These are phyloP conservation scores for Drosophila varians DNA, from an alignment of 1,140 invertebrate genomes.

Conservation along the genomic window DNA sequence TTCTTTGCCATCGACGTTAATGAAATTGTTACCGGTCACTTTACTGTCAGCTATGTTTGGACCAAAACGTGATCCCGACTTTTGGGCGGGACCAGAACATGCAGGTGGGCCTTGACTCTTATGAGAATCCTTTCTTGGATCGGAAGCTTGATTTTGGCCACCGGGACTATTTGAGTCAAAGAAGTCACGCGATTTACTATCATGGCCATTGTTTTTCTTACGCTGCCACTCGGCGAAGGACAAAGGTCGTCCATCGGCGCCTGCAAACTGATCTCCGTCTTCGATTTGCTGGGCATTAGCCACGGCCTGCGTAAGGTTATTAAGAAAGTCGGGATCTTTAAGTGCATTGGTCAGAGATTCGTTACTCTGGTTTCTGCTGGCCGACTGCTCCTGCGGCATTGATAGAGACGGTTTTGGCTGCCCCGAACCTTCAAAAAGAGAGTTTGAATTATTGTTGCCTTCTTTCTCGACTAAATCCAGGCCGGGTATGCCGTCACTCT, in stretches of 20 bases:
- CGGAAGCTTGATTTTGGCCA: slow-evolving; percentile 17
- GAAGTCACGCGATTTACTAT: slow-evolving; percentile 9
- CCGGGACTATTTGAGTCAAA: background rate
- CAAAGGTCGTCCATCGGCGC: slow-evolving; percentile 16
- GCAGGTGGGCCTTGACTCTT: slow-evolving; percentile 1
- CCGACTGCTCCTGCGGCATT: background rate
- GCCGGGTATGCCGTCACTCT: slow-evolving; percentile 86
- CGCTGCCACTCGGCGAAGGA: slow-evolving; percentile 73
- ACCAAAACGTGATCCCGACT: slow-evolving; percentile 1
- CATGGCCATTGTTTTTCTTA: slow-evolving; percentile 47
- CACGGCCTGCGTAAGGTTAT: slow-evolving; percentile 64
- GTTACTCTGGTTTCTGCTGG: slow-evolving; percentile 3
- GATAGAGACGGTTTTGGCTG: slow-evolving; percentile 3
- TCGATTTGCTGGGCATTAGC: slow-evolving; percentile 54
- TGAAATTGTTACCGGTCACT: slow-evolving; percentile 19
- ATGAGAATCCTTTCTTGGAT: background rate
- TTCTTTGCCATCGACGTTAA: slow-evolving; percentile 26
- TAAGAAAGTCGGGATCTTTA: slow-evolving; percentile 70
- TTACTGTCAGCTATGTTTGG: slow-evolving; percentile 2
- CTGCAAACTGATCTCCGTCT: slow-evolving; percentile 4
- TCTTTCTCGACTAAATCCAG: slow-evolving; percentile 85
- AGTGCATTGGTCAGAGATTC: slow-evolving; percentile 58
- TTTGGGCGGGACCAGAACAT: slow-evolving; percentile 2
- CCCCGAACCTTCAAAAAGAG: slow-evolving; percentile 53
- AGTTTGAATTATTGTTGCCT: slow-evolving; percentile 44